Evolutionary conservation across 2,797 vertebrate genomes (phyloP).

Genomic region (Pangasius larnaudii): DNA sequence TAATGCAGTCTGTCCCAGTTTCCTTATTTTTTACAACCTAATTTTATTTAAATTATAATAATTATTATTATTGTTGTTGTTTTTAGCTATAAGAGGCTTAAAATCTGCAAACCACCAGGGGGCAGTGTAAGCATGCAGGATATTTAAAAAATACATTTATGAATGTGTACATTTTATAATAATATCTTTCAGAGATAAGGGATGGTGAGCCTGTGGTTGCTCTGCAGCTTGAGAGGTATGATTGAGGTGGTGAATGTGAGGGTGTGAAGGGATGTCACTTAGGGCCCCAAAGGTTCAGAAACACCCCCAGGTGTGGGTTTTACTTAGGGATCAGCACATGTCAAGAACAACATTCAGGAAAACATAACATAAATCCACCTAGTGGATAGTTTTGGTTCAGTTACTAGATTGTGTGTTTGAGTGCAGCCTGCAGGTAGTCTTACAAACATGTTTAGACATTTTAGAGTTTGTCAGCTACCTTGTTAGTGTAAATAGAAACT

Average conservation of each 20-base stretch:
- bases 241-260: neutral
- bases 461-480: neutral
- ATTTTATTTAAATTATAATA: no score
- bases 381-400: neutral
- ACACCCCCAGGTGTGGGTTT: neutral
- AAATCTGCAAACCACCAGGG: neutral
- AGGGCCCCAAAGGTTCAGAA: neutral
- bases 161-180: neutral
- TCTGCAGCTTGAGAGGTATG: neutral
- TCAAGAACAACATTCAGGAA: neutral
- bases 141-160: neutral
- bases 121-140: constrained; percentile 11
- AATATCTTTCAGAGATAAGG: neutral
- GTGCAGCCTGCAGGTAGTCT: neutral
- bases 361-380: neutral
- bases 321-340: neutral
- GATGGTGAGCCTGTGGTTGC: neutral
- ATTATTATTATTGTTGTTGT: no score
- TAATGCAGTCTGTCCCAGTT: neutral
- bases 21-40: neutral
- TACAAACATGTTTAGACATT: neutral
- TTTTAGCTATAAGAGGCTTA: neutral
- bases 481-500: neutral
- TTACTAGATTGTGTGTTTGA: neutral
- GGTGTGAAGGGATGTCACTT: neutral